phyloP scores from a whole-genome alignment of 2,113 vertebrate genomes.

The Amazona guildingii region DNA sequence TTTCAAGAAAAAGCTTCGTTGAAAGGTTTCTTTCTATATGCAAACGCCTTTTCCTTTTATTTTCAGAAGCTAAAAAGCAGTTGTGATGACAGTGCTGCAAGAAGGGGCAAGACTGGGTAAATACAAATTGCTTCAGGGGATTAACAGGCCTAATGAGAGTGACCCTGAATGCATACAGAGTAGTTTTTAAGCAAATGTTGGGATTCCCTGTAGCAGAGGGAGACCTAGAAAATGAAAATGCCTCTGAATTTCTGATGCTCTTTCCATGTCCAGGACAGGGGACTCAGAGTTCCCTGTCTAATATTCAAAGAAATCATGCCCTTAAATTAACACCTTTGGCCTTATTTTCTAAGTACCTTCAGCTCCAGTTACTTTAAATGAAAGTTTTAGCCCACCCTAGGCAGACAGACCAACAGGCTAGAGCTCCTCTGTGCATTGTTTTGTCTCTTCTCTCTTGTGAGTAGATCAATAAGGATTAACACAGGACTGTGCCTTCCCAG shows the following conservation, averaged over 20 bases:
- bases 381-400: neutral
- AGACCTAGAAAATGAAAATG: neutral
- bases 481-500: neutral
- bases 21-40: neutral
- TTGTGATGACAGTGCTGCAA: neutral
- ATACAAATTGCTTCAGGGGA: constrained; percentile 24
- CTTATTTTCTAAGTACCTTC: neutral
- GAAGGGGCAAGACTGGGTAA: constrained; percentile 24
- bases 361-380: neutral
- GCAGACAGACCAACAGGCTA: neutral
- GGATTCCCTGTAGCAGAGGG: neutral
- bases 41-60: constrained; percentile 14
- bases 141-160: neutral
- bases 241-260: neutral
- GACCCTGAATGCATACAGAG: neutral
- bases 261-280: neutral
- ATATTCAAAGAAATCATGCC: neutral
- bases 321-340: neutral
- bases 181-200: neutral
- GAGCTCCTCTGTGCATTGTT: neutral
- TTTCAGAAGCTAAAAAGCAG: neutral
- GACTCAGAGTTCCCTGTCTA: neutral
- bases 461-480: neutral
- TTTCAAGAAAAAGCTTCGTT: neutral
- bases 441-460: neutral